phyloP scores from a whole-genome alignment of 2,888 invertebrate species.

The Agrotis segetum region DNA sequence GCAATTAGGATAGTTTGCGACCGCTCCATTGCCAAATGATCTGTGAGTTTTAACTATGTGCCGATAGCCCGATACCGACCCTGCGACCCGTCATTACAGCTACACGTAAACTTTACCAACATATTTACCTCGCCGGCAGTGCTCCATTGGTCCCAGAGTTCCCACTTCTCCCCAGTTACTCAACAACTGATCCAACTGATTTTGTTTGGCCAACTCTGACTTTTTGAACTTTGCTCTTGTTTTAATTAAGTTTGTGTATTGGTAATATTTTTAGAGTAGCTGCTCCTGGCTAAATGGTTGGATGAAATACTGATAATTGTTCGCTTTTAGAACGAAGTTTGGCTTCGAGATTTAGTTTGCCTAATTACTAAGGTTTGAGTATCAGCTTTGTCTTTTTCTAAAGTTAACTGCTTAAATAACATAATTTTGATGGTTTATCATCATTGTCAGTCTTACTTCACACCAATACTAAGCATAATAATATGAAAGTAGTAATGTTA shows the following conservation, averaged over 20 bases:
- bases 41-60: constrained; percentile 75
- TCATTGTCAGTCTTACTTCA: too few relatives aligned
- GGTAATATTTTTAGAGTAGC: constrained; percentile 14
- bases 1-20: constrained; percentile 87
- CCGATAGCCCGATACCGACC: constrained; percentile 57
- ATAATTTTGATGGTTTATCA: too few relatives aligned
- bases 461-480: too few relatives aligned
- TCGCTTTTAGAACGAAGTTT: not conserved
- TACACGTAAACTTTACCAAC: constrained; percentile 45
- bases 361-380: not conserved
- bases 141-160: not conserved
- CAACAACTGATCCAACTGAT: constrained; percentile 39
- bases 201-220: constrained; percentile 49
- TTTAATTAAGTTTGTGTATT: constrained; percentile 52
- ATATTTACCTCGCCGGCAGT: constrained; percentile 33
- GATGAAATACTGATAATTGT: constrained; percentile 8
- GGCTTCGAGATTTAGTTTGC: not conserved
- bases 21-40: constrained; percentile 84
- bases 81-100: constrained; percentile 51
- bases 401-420: not conserved
- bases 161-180: not conserved
- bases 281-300: not conserved
- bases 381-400: not conserved
- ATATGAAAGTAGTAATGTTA: too few relatives aligned
- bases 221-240: constrained; percentile 33